phyloP scores from a whole-genome alignment of 1,140 invertebrate genomes.

The Trichomalopsis sarcophagae region DNA sequence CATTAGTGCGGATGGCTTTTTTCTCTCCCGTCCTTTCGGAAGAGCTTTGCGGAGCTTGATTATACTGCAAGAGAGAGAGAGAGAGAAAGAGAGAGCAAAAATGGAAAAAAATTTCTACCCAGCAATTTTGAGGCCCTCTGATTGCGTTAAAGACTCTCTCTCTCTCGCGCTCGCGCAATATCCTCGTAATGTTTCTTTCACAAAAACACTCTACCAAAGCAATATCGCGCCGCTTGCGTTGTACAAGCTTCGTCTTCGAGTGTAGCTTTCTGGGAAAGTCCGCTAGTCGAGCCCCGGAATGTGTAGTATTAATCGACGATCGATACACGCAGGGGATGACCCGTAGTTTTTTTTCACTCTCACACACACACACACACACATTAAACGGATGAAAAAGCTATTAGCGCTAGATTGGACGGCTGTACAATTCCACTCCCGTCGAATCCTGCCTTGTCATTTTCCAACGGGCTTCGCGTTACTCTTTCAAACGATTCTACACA shows the following conservation, averaged over 20 bases:
- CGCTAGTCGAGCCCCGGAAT: background rate
- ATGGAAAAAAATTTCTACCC: background rate
- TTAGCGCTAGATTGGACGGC: background rate
- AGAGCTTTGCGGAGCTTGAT: background rate
- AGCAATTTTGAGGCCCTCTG: background rate
- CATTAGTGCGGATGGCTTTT: constrained; percentile 14
- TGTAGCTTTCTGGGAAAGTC: no score
- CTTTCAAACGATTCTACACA: background rate
- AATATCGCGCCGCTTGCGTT: background rate
- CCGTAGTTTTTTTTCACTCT: background rate
- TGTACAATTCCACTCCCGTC: background rate
- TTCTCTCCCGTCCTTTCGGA: background rate
- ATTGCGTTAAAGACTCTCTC: background rate
- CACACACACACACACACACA: no score
- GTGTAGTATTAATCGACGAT: background rate
- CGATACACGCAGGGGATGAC: background rate
- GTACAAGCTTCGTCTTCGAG: background rate
- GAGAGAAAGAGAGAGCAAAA: background rate
- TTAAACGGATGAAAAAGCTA: background rate
- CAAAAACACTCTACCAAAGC: background rate
- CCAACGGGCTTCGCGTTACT: background rate
- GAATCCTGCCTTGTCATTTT: background rate
- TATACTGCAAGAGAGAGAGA: background rate
- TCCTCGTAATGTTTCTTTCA: background rate
- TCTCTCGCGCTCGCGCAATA: background rate